Conservation (phyloP, 2,797 vertebrate genomes). For the Masticophis lateralis region DNA sequence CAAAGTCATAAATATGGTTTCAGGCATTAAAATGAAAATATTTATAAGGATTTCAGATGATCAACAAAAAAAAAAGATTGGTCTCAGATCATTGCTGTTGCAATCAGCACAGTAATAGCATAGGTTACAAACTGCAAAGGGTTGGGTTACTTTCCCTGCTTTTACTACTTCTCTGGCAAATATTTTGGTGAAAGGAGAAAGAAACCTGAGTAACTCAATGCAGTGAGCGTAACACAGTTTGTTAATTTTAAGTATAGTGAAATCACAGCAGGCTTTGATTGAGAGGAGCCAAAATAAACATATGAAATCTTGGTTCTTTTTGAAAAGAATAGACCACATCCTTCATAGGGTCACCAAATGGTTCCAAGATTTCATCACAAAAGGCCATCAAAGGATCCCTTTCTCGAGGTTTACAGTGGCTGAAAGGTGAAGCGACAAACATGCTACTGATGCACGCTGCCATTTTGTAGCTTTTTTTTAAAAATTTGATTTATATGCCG, state of each 20-base stretch:
- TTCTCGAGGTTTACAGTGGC: constrained; percentile 56
- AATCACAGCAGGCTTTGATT: constrained; percentile 69
- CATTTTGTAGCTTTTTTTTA: not conserved
- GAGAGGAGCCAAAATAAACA: constrained; percentile 76
- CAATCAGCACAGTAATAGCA: constrained; percentile 50
- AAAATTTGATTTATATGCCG: too few relatives aligned
- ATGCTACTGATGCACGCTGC: constrained; percentile 42
- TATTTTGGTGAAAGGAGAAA: constrained; percentile 17
- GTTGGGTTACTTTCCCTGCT: constrained; percentile 50
- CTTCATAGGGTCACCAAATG: constrained; percentile 70
- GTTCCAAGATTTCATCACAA: constrained; percentile 68
- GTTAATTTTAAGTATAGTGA: constrained; percentile 71
- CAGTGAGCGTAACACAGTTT: constrained; percentile 61
- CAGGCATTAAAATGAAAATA: constrained; percentile 53
- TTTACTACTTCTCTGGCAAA: constrained; percentile 48
- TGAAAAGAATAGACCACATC: constrained; percentile 78
- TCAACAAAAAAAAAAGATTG: constrained; percentile 47
- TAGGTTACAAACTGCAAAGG: constrained; percentile 39
- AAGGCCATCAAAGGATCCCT: constrained; percentile 58
- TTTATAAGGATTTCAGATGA: constrained; percentile 54
- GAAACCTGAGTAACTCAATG: constrained; percentile 54
- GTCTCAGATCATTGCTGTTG: constrained; percentile 36
- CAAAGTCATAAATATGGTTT: constrained; percentile 36
- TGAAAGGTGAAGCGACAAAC: constrained; percentile 35
- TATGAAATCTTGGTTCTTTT: constrained; percentile 65